Evolutionary conservation across 2,888 invertebrate species (phyloP), one percentile per base, ranked within the genome.

Genomic region (Horisme vitalbata): DNA sequence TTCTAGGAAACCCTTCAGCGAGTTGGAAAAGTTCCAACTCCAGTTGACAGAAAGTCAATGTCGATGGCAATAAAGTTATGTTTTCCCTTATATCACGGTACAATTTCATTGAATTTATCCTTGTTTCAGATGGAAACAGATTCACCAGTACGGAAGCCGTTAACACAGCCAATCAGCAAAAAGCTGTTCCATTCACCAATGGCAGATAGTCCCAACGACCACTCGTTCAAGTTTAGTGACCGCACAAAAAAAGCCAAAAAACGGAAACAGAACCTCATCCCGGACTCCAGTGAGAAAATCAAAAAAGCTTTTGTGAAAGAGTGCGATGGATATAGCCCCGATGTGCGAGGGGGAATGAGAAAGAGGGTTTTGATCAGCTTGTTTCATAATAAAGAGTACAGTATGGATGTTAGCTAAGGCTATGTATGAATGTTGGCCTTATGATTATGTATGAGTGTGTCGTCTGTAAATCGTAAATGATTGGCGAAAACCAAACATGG

Each of bases 121-220:
- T 9, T 1, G 34, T 64, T 62, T 2, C 75, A 85, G 84, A 83
- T 82, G 78, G 82, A 81, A 56, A 79, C 75, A 1, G 78, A 79
- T 36, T 87, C 86, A 0, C 85, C 85, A 24, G 56, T 82, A 15
- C 72, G 81, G 45, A 81, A 79, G 49, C 71, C 68, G n/a, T 72
- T 60, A 39, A 56, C 75, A 7, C 75, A 71, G 47, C 76, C 76
- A 45, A 71, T 87, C 55, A 79, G 65, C 43, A 86, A 85, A 62
- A 86, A 83, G 54, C 71, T 86, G 4, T 87, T 87, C 50, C 83
- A 82, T 48, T 83, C 85, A 2, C 85, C 83, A 5, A 56, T 72
- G 48, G 23, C 66, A 2, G 70, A 71, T 7, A 51, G 50, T 15
- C 57, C 71, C 30, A 63, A 65, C 41, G 59, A 65, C 37, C 48